phyloP scores from a whole-genome alignment of 2,113 vertebrate genomes.

The Pelusios castaneus region DNA sequence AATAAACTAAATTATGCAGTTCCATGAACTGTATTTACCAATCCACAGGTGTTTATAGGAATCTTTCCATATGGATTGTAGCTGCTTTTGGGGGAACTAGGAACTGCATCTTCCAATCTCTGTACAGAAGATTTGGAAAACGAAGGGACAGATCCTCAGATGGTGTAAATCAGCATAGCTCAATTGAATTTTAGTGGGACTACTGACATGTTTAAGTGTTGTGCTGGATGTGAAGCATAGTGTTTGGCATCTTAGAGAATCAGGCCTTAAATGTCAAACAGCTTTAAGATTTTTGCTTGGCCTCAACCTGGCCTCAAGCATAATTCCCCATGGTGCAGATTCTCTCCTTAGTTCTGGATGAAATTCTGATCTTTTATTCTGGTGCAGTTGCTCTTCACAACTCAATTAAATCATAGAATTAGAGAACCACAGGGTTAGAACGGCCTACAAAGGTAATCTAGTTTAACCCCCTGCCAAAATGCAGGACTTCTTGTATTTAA shows the following conservation, averaged over 20 bases:
- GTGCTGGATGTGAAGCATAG: background rate
- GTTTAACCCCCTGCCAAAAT: background rate
- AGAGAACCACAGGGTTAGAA: background rate
- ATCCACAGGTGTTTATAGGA: background rate
- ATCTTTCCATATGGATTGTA: background rate
- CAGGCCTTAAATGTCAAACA: background rate
- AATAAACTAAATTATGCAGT: background rate
- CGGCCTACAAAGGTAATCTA: background rate
- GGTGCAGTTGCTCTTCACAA: background rate
- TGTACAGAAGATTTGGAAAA: background rate
- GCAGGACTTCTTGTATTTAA: background rate
- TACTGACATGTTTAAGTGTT: background rate
- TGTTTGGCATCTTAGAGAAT: background rate
- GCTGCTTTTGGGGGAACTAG: background rate
- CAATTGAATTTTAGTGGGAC: fast-evolving
- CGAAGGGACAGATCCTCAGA: background rate
- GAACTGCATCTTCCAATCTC: background rate
- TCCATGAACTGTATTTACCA: background rate
- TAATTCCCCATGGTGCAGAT: background rate
- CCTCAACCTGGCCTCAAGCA: background rate
- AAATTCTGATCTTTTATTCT: background rate
- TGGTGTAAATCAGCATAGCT: background rate
- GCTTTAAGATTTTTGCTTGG: background rate
- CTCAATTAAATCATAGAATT: background rate
- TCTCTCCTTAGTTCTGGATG: background rate